Evolutionary conservation across 2,113 vertebrate species (phyloP).

Genomic region (Ammodytes dubius): DNA sequence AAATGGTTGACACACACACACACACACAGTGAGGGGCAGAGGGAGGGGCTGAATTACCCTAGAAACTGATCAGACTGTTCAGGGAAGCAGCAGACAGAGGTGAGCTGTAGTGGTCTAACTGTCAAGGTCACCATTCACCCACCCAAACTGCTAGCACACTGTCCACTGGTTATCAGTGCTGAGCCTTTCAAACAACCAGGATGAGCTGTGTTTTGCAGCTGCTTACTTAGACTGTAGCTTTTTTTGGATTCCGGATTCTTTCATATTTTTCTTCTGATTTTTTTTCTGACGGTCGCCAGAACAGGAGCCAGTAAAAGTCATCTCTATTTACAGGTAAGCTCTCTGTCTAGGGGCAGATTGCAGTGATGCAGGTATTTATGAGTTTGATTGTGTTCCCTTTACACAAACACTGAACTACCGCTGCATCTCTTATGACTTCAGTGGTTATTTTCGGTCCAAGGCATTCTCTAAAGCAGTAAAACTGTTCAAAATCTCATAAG

Average conservation of each 20-base stretch:
- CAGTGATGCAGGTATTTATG: conserved; percentile 76
- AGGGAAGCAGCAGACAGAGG: conserved; percentile 56
- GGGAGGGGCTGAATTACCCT: conserved; percentile 75
- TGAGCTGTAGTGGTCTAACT: conserved; percentile 43
- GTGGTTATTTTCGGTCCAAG: conserved; percentile 1
- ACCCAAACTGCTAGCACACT: not conserved
- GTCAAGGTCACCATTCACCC: conserved; percentile 40
- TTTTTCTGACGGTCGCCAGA: conserved; percentile 26
- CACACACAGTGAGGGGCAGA: conserved; percentile 47
- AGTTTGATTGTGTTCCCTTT: conserved; percentile 36
- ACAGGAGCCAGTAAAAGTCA: conserved; percentile 34
- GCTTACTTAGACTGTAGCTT: not conserved
- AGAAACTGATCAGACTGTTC: conserved; percentile 63
- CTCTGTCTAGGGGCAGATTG: conserved; percentile 52
- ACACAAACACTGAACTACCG: conserved; percentile 16
- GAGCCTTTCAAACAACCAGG: not conserved
- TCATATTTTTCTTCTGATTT: conserved; percentile 3
- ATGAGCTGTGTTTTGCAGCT: conserved; percentile 8
- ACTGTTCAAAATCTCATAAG: not conserved
- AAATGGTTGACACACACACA: conserved; percentile 69
- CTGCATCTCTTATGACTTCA: conserved; percentile 11
- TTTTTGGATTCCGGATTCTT: conserved; percentile 1
- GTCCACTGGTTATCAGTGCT: not conserved
- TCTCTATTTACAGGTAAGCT: conserved; percentile 66
- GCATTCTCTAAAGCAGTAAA: conserved; percentile 13